Evolutionary conservation across 2,113 vertebrate species (phyloP).

Genomic region (Centropristis striata): DNA sequence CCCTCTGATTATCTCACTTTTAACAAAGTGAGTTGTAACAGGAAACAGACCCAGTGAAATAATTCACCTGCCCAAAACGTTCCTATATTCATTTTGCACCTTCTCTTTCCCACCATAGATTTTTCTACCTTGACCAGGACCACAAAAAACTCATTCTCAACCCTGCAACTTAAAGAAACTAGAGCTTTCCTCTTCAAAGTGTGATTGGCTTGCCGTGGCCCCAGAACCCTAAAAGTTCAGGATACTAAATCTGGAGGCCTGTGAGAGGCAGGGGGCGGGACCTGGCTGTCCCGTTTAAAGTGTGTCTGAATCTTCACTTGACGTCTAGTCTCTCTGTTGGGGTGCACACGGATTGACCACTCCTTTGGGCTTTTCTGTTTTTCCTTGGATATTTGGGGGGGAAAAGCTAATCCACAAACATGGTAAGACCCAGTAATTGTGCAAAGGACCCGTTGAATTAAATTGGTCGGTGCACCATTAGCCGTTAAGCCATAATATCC

Average conservation of each 20-base stretch:
- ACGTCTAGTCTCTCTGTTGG: conserved; percentile 88
- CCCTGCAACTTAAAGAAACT: conserved; percentile 35
- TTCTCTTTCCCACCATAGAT: neutral
- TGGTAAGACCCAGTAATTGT: conserved; percentile 81
- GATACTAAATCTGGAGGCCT: conserved; percentile 87
- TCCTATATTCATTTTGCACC: neutral
- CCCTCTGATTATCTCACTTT: neutral
- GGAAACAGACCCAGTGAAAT: neutral
- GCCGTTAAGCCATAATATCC: neutral
- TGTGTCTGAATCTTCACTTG: conserved; percentile 82
- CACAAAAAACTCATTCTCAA: conserved; percentile 10
- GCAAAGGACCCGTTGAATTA: conserved; percentile 14
- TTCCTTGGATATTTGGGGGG: conserved; percentile 82
- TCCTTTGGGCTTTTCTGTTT: conserved; percentile 81
- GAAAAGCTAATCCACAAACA: conserved; percentile 83
- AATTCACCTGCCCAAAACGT: neutral
- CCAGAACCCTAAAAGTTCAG: conserved; percentile 88
- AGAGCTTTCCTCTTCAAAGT: conserved; percentile 64
- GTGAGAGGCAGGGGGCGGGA: conserved; percentile 80
- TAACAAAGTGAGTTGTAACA: neutral
- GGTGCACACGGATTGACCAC: conserved; percentile 86
- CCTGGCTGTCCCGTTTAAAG: conserved; percentile 83
- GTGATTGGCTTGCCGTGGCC: conserved; percentile 79
- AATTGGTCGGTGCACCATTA: neutral
- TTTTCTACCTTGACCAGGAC: neutral